These are phyloP conservation scores for Collichthys lucidus DNA, from an alignment of 2,113 vertebrate genomes.

Conservation along the genomic window DNA sequence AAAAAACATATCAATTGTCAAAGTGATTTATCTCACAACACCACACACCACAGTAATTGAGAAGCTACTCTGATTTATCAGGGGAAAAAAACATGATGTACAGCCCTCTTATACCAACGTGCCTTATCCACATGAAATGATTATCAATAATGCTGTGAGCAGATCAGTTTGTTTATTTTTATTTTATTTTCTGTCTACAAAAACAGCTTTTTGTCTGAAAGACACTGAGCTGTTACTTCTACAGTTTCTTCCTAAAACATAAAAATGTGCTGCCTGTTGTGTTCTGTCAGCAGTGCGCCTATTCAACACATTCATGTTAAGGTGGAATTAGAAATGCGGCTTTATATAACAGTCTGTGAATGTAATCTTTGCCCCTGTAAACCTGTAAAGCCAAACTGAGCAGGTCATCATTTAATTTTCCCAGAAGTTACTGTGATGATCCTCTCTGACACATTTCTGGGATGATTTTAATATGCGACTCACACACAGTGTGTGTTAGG, in stretches of 20 bases:
- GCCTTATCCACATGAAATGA: background rate
- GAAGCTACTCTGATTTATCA: no score
- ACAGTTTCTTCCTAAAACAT: background rate
- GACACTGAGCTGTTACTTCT: background rate
- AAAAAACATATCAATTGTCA: no score
- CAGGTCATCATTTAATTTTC: constrained; percentile 47
- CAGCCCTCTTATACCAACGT: background rate
- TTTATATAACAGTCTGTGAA: constrained; percentile 21
- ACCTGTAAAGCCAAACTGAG: constrained; percentile 6
- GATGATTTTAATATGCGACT: constrained; percentile 53
- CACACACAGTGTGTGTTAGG: constrained; percentile 11
- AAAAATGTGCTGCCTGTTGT: background rate
- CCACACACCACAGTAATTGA: no score
- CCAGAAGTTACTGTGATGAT: constrained; percentile 20
- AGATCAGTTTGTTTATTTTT: background rate
- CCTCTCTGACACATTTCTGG: constrained; percentile 54
- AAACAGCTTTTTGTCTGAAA: no score
- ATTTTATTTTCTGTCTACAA: background rate
- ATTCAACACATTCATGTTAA: background rate
- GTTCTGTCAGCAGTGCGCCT: background rate
- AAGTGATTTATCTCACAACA: no score
- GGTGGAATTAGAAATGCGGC: constrained; percentile 5
- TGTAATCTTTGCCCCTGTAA: constrained; percentile 37
- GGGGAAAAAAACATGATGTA: background rate
- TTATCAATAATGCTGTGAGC: background rate